These are phyloP conservation scores for Papilio elwesi DNA, from an alignment of 2,888 invertebrate genomes.

Conservation along the genomic window DNA sequence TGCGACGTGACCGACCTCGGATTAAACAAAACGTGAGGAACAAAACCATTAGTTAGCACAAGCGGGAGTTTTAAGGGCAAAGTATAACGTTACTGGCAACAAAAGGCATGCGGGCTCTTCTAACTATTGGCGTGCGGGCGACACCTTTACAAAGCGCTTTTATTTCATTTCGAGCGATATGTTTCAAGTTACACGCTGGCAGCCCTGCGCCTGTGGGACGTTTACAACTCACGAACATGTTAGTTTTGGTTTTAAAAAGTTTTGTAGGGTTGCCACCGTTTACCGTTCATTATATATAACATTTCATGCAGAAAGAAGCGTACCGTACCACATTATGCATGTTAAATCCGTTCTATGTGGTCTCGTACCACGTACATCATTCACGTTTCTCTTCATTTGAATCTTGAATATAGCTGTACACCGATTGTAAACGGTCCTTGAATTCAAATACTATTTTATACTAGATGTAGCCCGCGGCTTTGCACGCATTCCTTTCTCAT, in stretches of 20 bases:
- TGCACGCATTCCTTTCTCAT: too few relatives aligned
- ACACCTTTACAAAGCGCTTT: conserved; percentile 76
- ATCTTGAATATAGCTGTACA: too few relatives aligned
- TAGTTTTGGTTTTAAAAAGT: conserved; percentile 56
- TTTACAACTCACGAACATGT: conserved; percentile 48
- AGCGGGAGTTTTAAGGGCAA: conserved; percentile 27
- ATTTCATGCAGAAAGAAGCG: not conserved
- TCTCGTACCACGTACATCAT: too few relatives aligned
- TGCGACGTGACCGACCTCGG: not conserved
- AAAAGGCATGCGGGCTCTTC: conserved; percentile 48
- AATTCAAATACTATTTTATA: too few relatives aligned
- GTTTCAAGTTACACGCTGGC: conserved; percentile 59
- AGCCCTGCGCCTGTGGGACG: conserved; percentile 53
- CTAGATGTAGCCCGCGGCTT: too few relatives aligned
- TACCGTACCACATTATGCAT: too few relatives aligned
- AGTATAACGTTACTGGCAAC: conserved; percentile 33
- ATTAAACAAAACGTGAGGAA: conserved; percentile 21
- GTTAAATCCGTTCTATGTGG: too few relatives aligned
- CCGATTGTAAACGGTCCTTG: too few relatives aligned
- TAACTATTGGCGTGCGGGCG: conserved; percentile 62
- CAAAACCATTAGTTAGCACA: conserved; percentile 15
- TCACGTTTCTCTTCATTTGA: too few relatives aligned
- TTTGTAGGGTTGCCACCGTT: conserved; percentile 44
- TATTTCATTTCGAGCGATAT: conserved; percentile 74
- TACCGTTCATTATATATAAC: not conserved